Base-by-base conservation (phyloP, 2,113 vertebrate species). In the Cochlearius cochlearius region DNA sequence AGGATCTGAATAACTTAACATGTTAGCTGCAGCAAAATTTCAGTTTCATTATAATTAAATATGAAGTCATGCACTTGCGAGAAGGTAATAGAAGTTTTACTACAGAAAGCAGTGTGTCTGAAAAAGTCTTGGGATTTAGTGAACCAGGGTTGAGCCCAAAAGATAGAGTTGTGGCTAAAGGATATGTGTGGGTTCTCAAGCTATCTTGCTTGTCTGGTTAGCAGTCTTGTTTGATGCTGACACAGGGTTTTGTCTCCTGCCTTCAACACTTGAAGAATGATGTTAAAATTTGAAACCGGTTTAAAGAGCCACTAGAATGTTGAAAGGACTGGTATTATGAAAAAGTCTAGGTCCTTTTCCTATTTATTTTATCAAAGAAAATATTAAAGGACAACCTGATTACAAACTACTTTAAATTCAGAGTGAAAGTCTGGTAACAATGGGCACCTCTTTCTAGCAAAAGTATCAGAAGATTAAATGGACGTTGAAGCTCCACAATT, bases 341-440 rank as follows among this genome's bases (percentile, higher is more conserved):
- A 80, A 84, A 68, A 81, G 11, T 79, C 62, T 72, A 59, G 27
- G 26, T 88, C 22, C 27, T 75, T 75, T 86, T 26, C 59, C 56
- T 94, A 49, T 90, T 86, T 85, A 56, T 71, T 90, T 94, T 72
- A 79, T 75, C 52, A 80, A 89, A 94, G 59, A 76, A 83, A 80
- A 80, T 66, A 79, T 49, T 86, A 76, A 92, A 92, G 71, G 63
- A 56, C 63, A 86, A 66, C 71, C 83, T 92, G 83, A 92, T 93
- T 74, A 59, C 52, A 64, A 79, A 60, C 30, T 76, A 32, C 72
- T 94, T 88, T 38, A 91, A 88, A 79, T 91, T 88, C 67, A 55
- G 72, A 83, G 21, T 56, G 68, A 56, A 94, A 84, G 91, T 92
- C 90, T 86, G 84, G n/a, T 94, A 96, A 93, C 45, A 81, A 19